Conservation (phyloP, 2,888 invertebrate species). For the Meandrusa payeni region DNA sequence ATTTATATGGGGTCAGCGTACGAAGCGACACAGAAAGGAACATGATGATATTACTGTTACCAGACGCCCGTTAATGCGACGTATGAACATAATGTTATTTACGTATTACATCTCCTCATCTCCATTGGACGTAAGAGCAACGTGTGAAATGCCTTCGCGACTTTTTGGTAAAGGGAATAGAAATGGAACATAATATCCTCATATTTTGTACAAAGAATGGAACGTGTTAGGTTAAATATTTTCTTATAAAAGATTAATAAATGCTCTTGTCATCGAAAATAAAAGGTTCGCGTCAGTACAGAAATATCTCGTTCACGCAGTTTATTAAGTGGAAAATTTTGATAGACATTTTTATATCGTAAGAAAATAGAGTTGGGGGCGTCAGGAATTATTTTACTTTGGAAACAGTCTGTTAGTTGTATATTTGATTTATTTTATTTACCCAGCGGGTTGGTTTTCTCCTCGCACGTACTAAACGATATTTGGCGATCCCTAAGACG, state of each 20-base stretch:
- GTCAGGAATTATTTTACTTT: slow-evolving; percentile 55
- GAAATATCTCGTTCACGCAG: slow-evolving; percentile 20
- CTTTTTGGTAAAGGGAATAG: slow-evolving; percentile 8
- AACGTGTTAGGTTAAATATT: slow-evolving; percentile 8
- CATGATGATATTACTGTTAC: slow-evolving; percentile 72
- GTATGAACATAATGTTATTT: slow-evolving; percentile 66
- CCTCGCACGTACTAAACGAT: slow-evolving; percentile 79
- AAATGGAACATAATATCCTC: slow-evolving; percentile 4
- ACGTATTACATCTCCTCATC: slow-evolving; percentile 53
- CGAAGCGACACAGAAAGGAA: slow-evolving; percentile 66
- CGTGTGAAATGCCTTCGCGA: background rate
- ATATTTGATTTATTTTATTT: slow-evolving; percentile 80
- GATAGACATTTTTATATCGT: slow-evolving; percentile 36
- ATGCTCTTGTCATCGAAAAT: slow-evolving; percentile 24
- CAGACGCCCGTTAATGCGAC: slow-evolving; percentile 61
- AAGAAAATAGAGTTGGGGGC: slow-evolving; percentile 43
- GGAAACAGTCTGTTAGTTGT: slow-evolving; percentile 70
- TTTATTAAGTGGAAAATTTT: slow-evolving; percentile 25
- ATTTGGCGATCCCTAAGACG: slow-evolving; percentile 81
- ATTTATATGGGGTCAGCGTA: slow-evolving; percentile 77
- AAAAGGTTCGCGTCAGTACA: slow-evolving; percentile 18
- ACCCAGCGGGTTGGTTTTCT: slow-evolving; percentile 72
- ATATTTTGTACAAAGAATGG: slow-evolving; percentile 2
- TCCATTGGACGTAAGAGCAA: slow-evolving; percentile 27
- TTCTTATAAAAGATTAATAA: slow-evolving; percentile 17